phyloP scores from a whole-genome alignment of 2,888 invertebrate species.

The Cerastis rubricosa region DNA sequence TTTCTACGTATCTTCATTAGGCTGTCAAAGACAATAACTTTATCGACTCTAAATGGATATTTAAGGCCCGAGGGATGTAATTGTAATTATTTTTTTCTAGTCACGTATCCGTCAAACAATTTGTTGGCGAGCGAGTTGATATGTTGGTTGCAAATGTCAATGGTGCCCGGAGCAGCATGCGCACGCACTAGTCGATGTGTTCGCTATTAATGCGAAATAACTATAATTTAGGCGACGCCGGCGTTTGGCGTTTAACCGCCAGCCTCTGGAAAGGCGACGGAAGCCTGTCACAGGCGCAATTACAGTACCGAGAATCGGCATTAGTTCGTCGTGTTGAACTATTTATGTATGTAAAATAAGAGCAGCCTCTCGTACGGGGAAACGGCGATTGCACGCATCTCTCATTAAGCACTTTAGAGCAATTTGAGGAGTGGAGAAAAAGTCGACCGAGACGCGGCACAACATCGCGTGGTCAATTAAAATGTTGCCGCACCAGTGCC shows the following conservation, averaged over 20 bases:
- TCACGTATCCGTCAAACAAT: slow-evolving; percentile 68
- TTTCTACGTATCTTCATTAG: slow-evolving; percentile 44
- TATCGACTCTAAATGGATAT: slow-evolving; percentile 45
- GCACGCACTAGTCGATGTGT: slow-evolving; percentile 84
- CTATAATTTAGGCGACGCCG: slow-evolving; percentile 86
- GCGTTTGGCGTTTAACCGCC: slow-evolving; percentile 84
- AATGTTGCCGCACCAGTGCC: slow-evolving; percentile 85
- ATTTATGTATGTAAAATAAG: slow-evolving; percentile 91
- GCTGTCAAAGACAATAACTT: slow-evolving; percentile 53
- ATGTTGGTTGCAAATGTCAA: slow-evolving; percentile 82
- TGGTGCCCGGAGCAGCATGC: slow-evolving; percentile 79
- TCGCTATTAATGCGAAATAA: slow-evolving; percentile 88
- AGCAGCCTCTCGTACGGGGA: slow-evolving; percentile 89
- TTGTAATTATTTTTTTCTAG: slow-evolving; percentile 56
- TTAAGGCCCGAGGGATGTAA: slow-evolving; percentile 40
- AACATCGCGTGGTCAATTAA: slow-evolving; percentile 91
- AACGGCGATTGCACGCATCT: slow-evolving; percentile 90
- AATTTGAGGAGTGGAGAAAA: slow-evolving; percentile 89
- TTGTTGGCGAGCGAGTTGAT: slow-evolving; percentile 66
- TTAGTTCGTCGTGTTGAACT: slow-evolving; percentile 89
- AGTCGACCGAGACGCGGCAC: slow-evolving; percentile 85
- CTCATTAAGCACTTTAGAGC: slow-evolving; percentile 91
- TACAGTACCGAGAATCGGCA: slow-evolving; percentile 90
- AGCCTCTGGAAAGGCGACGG: slow-evolving; percentile 87
- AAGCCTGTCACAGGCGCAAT: slow-evolving; percentile 90